Percentiles rank a stretch among this genome's conserved stretches.
phyloP scores from a whole-genome alignment of 2,797 vertebrate species.

The Scarus forsteni region DNA sequence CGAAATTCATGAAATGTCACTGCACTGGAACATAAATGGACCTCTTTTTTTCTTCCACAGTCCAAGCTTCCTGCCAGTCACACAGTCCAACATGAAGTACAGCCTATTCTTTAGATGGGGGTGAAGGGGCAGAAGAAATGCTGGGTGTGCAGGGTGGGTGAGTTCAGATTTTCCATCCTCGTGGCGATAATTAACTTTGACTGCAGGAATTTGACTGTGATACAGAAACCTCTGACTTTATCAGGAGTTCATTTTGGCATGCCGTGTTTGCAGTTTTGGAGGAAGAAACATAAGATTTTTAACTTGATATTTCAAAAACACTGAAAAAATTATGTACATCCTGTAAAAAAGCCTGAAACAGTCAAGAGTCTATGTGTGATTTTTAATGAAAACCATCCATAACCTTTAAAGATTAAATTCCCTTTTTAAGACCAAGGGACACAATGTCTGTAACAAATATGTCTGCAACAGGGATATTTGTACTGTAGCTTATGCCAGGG shows the following conservation, averaged over 20 bases:
- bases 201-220: slow-evolving; percentile 51
- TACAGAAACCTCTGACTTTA: slow-evolving; percentile 39
- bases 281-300: slow-evolving; percentile 1
- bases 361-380: background rate
- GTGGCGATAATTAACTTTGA: slow-evolving; percentile 71
- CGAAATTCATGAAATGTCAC: no score
- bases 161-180: slow-evolving; percentile 40
- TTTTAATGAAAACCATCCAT: background rate
- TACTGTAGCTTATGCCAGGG: background rate
- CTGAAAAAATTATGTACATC: background rate
- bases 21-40: no score
- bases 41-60: no score
- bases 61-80: no score
- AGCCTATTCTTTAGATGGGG: no score
- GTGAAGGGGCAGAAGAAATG: no score
- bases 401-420: background rate
- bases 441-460: background rate
- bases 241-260: background rate
- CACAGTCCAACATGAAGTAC: no score
- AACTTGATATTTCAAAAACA: background rate
- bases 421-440: background rate
- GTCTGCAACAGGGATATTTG: background rate
- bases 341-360: background rate
- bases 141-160: background rate
- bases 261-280: slow-evolving; percentile 21